A percentile compares a stretch with the other conserved stretches of the same genome.
These are phyloP conservation scores for Lordiphosa collinella DNA, from an alignment of 1,140 invertebrate genomes.

Conservation along the genomic window DNA sequence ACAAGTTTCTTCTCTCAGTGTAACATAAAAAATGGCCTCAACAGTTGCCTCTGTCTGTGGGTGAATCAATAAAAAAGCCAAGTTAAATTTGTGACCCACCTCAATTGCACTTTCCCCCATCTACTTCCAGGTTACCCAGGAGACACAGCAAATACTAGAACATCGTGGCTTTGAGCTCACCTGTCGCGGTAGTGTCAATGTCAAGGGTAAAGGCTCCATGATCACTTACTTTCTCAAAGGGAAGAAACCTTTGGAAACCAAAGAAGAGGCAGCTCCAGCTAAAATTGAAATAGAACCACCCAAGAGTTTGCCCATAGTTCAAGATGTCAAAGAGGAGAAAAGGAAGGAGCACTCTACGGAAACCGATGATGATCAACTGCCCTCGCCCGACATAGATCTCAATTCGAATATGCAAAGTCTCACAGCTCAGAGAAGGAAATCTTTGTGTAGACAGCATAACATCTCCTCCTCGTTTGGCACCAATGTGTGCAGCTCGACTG, in stretches of 20 bases:
- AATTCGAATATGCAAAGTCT: slow-evolving; percentile 75
- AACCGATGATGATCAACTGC: slow-evolving; percentile 44
- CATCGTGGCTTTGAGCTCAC: slow-evolving; percentile 87
- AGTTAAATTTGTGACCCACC: slow-evolving; percentile 54
- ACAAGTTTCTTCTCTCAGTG: too few species aligned
- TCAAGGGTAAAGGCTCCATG: slow-evolving; percentile 97
- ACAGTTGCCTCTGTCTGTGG: slow-evolving; percentile 20
- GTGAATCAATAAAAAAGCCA: slow-evolving; percentile 48
- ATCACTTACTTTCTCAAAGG: slow-evolving; percentile 90
- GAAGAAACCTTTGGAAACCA: slow-evolving; percentile 80
- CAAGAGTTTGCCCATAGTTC: slow-evolving; percentile 5
- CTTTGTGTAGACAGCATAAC: slow-evolving; percentile 74
- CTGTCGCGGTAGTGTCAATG: slow-evolving; percentile 91
- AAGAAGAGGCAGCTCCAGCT: slow-evolving; percentile 13
- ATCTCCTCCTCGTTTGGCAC: slow-evolving; percentile 76
- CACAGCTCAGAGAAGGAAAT: slow-evolving; percentile 75
- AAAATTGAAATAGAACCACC: slow-evolving; percentile 16
- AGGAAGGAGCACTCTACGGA: background rate
- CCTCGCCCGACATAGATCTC: slow-evolving; percentile 68
- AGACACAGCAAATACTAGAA: slow-evolving; percentile 89
- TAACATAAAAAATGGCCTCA: slow-evolving; percentile 62
- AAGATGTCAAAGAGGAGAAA: background rate
- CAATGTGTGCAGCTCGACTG: slow-evolving; percentile 59
- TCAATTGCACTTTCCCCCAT: slow-evolving; percentile 8
- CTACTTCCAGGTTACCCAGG: slow-evolving; percentile 87